Evolutionary conservation across 2,113 vertebrate species (phyloP), one percentile per base, ranked within the genome.

Genomic region (Nicator chloris): DNA sequence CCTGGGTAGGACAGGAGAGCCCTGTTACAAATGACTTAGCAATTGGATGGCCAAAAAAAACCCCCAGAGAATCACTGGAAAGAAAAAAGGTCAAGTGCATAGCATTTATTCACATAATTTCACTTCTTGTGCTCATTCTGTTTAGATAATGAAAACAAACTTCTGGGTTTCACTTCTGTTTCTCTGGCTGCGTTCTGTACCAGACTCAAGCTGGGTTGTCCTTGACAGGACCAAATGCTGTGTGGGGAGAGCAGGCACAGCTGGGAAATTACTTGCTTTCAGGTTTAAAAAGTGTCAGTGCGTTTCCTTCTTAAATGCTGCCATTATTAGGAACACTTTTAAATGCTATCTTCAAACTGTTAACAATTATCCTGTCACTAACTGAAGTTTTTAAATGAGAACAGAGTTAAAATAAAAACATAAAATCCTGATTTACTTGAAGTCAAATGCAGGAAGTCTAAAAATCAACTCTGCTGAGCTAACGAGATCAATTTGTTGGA

Each of bases 161-260:
- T 86, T 53, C 31, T 47, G 69, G 13, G 79, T 94, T 97, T 95
- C 72, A 35, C 44, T 97, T 96, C 76, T 90, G 56, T 90, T 94
- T 91, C 85, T n/a, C 47, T 4, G 8, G 13, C 76, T 60, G 63
- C 50, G 57, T 40, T 88, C 88, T 7, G 18, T 57, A 42, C 23
- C 56, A 42, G 51, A 7, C 26, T 51, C 0, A 2, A 51, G 49
- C 51, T 59, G 68, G 10, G 3, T 17, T 4, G 9, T 82, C 63
- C 44, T 26, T 28, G 57, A 37, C 19, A n/a, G 18, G 37, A 66
- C 12, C 20, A 10, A 78, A 39, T 45, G 47, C 4, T 3, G 10
- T 11, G 50, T 49, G 42, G 42, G 63, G 26, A 60, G 42, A 80
- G 70, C 57, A 33, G 66, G 54, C 23, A 2, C 33, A 65, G 64